Conservation (phyloP, 2,888 invertebrate species). For the Liopterus haemorrhoidalis region DNA sequence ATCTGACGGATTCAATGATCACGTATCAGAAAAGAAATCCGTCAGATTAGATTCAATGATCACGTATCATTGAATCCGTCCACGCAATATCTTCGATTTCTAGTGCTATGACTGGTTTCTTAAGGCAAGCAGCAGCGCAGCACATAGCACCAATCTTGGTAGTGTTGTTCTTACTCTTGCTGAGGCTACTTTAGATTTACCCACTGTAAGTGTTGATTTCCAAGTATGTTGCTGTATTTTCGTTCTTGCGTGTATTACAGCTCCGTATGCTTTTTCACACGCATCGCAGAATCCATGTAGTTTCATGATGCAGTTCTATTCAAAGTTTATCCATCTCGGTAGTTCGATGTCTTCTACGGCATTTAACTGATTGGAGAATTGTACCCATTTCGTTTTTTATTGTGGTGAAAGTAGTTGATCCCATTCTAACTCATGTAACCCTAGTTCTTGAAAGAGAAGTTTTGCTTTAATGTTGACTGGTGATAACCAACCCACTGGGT, state of each 20-base stretch:
- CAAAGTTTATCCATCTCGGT: slow-evolving; percentile 15
- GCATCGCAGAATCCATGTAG: slow-evolving; percentile 25
- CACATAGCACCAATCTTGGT: no score
- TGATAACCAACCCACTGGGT: slow-evolving; percentile 30
- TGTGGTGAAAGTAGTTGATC: slow-evolving; percentile 13
- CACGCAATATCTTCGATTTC: no score
- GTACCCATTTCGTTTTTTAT: slow-evolving; percentile 8
- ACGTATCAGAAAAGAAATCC: no score
- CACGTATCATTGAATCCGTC: no score
- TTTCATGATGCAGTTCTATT: slow-evolving; percentile 2
- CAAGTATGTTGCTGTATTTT: no score
- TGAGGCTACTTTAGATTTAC: no score
- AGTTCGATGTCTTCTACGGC: slow-evolving; percentile 15
- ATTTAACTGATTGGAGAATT: slow-evolving; percentile 8
- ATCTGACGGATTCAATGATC: no score
- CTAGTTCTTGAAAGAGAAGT: slow-evolving; percentile 29
- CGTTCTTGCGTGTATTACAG: slow-evolving; percentile 18
- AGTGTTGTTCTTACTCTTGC: no score
- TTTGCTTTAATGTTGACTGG: slow-evolving; percentile 29
- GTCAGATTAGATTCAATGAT: no score
- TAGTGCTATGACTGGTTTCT: no score
- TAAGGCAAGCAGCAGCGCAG: no score
- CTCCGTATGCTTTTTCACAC: slow-evolving; percentile 20
- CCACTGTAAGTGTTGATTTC: no score
- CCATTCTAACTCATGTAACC: slow-evolving; percentile 20